Base-by-base conservation (phyloP, 2,797 vertebrate genomes). In the Ceryle rudis region DNA sequence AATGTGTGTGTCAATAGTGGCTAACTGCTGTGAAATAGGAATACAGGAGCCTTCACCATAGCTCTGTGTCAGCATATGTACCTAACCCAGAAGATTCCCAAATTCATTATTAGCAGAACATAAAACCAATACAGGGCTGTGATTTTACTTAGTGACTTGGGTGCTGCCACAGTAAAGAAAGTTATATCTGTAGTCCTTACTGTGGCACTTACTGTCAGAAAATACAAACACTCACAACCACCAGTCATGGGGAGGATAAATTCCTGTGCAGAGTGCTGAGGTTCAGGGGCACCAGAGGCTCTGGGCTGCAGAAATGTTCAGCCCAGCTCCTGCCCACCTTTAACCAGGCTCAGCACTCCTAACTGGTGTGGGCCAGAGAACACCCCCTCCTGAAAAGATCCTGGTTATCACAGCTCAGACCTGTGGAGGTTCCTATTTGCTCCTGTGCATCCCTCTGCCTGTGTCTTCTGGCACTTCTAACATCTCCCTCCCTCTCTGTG, bases 121-220 rank as follows among this genome's bases (percentile, higher is more conserved):
- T 72, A 94, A 91, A 95, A 89, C 89, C 95, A 74, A 64, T 91
- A 83, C 21, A 44, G 61, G 80, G 62, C 95, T 93, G 84, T 71
- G 93, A 90, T 95, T 96, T 96, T 77, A 75, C 51, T 88, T 86
- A 46, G 37, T 93, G 90, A 20, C 72, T 82, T 22, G 70, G 69
- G 78, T 58, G 29, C 87, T 47, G 69, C 77, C 51, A 35, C 2
- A 13, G 31, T 1, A n/a, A 70, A 52, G 66, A 70, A 92, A 46
- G 70, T 46, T 5, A 52, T 1, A 5, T n/a, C 62, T 20, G 1
- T 4, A 55, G 35, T 7, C 46, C 62, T n/a, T 70, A 51, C 70
- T 60, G 74, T 11, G 19, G 6, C 47, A n/a, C 65, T 55, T 29
- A 10, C 52, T 80, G 70, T 51, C 33, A 33, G 2, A 42, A 85